Evolutionary conservation across 1,140 invertebrate species (phyloP).

Genomic region (Drosophila suzukii): DNA sequence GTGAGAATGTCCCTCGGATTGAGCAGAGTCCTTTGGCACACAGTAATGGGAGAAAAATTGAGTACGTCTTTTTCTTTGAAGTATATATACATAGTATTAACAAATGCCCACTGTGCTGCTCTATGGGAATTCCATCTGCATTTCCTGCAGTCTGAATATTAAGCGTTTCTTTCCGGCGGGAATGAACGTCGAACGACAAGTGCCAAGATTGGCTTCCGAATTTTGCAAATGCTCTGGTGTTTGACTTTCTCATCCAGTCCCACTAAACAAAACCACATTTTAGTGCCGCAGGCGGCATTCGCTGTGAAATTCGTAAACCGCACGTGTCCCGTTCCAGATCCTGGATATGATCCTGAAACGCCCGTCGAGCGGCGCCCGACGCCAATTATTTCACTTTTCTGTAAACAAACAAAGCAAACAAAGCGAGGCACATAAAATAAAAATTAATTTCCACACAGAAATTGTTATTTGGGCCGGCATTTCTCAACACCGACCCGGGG

Average conservation of each 20-base stretch:
- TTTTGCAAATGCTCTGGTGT: slow-evolving; percentile 1
- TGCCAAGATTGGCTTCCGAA: slow-evolving; percentile 34
- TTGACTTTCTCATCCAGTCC: slow-evolving; percentile 5
- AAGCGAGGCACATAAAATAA: slow-evolving; percentile 72
- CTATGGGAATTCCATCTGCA: slow-evolving; percentile 50
- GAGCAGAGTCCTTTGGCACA: slow-evolving; percentile 14
- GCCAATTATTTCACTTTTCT: slow-evolving; percentile 74
- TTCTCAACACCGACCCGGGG: slow-evolving; percentile 9
- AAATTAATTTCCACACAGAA: slow-evolving; percentile 78
- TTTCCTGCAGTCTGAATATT: slow-evolving; percentile 48
- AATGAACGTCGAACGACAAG: slow-evolving; percentile 23
- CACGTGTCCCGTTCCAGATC: slow-evolving; percentile 21
- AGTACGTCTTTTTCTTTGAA: not conserved
- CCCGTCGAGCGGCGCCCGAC: slow-evolving; percentile 47
- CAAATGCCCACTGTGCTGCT: not conserved
- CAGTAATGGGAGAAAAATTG: slow-evolving; percentile 46
- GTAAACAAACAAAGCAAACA: slow-evolving; percentile 66
- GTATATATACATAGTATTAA: not conserved
- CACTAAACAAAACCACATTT: slow-evolving; percentile 13
- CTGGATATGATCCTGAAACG: slow-evolving; percentile 11
- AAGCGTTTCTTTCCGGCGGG: slow-evolving; percentile 28
- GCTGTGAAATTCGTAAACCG: slow-evolving; percentile 18
- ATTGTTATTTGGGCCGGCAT: slow-evolving; percentile 74
- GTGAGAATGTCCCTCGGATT: slow-evolving; percentile 14
- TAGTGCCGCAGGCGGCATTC: slow-evolving; percentile 21